phyloP scores from a whole-genome alignment of 2,888 invertebrate genomes.

The Lydus trimaculatus region DNA sequence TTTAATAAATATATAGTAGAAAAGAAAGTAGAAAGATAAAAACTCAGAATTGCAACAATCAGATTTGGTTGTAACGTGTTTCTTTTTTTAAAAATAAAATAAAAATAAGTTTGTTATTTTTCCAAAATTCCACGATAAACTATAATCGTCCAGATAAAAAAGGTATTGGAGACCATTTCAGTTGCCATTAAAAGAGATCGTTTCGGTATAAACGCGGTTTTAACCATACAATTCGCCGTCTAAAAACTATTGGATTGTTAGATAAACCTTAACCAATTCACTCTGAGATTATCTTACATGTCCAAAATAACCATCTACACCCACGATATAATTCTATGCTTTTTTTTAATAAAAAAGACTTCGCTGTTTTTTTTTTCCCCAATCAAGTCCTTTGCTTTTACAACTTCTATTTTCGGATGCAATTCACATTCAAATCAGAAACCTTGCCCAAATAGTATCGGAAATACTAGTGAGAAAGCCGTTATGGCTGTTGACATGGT shows the following conservation, averaged over 20 bases:
- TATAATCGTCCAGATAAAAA: background rate
- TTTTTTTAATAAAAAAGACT: too few species aligned
- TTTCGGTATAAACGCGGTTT: background rate
- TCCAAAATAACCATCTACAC: too few species aligned
- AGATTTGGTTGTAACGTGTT: background rate
- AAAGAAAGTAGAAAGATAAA: background rate
- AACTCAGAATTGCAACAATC: background rate
- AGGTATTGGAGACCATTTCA: background rate
- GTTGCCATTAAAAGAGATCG: background rate
- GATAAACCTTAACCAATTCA: background rate
- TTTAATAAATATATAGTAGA: background rate
- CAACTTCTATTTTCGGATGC: background rate
- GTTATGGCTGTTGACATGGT: constrained; percentile 24
- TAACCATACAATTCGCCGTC: background rate
- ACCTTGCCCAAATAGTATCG: background rate
- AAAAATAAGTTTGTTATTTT: background rate
- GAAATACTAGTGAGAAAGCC: constrained; percentile 13
- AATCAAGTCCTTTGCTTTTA: too few species aligned
- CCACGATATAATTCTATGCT: too few species aligned
- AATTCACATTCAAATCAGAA: background rate
- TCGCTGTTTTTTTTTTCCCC: too few species aligned
- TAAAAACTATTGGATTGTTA: background rate
- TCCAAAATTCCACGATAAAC: background rate
- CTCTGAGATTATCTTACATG: too few species aligned
- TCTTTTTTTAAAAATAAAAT: too few species aligned